Percentiles rank a stretch among this genome's conserved stretches.
phyloP scores from a whole-genome alignment of 2,797 vertebrate genomes.

The Helicolenus hilgendorfi region DNA sequence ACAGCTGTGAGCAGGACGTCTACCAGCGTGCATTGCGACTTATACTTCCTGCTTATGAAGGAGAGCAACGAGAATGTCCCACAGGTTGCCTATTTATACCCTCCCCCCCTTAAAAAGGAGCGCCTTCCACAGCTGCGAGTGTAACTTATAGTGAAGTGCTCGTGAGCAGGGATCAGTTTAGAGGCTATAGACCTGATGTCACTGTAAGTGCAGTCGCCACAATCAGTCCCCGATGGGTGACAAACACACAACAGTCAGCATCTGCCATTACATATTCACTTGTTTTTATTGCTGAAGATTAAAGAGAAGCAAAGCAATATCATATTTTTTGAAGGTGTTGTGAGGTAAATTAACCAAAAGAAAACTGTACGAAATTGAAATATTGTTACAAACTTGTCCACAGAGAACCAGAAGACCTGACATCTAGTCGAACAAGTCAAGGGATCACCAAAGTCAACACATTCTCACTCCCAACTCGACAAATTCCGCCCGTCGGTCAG shows the following conservation, averaged over 20 bases:
- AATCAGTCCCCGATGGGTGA: neutral
- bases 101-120: neutral
- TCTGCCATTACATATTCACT: neutral
- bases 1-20: constrained; percentile 6
- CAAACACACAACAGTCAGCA: neutral
- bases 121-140: constrained; percentile 24
- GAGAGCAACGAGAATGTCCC: neutral
- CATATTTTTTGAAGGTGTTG: neutral
- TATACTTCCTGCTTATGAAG: neutral
- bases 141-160: constrained; percentile 23
- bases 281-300: neutral
- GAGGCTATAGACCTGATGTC: neutral
- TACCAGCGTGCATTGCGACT: neutral
- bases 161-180: neutral
- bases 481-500: no score
- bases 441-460: neutral
- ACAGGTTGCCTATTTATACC: constrained; percentile 47
- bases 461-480: no score
- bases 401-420: neutral
- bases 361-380: neutral
- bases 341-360: neutral
- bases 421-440: neutral
- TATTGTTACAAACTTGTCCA: neutral
- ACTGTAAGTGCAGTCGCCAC: neutral
- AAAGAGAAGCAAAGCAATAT: neutral